Evolutionary conservation across 2,113 vertebrate species (phyloP), one percentile per base, ranked within the genome.

Genomic region (Myiopsitta monachus): DNA sequence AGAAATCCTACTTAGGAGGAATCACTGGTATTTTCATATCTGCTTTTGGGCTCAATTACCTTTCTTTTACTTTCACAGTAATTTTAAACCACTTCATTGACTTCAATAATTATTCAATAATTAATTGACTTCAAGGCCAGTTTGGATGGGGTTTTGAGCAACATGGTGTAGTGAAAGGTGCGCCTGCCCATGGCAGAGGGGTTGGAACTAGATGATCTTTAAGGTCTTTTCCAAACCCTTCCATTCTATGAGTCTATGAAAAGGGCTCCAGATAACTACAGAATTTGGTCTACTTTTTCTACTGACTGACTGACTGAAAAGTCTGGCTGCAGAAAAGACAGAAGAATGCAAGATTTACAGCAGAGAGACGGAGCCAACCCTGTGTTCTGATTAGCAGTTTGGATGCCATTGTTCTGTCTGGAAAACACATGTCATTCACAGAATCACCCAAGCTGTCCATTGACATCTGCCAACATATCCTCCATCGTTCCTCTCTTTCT

Each of bases 381-480:
- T 84, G 75, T 51, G 57, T 85, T 95, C 94, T 94, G 96, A 95
- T 96, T 96, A 97, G 91, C 92, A 85, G 89, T 92, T 97, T 95
- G 95, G 94, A 97, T 96, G 92, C 94, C 94, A 94, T 95, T 97
- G 88, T 96, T 96, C 95, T 95, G 96, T 92, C 96, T 95, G 94
- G 95, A 97, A 97, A 96, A 96, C 95, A 97, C 95, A 95, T 94
- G 94, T 96, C 94, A 95, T 63, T 92, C 43, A 5, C 83, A 94
- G 92, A 97, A 91, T 92, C 93, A 94, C 95, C 96, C 92, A 96
- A 96, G 94, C 94, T 97, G 97, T 97, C 96, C 91, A 75, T 86
- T 96, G 87, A 86, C 90, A 93, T 95, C 95, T 94, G 94, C 96
- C 95, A 94, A 75, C 78, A 87, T 79, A 94, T 87, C 81, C 86